phyloP scores from a whole-genome alignment of 1,140 invertebrate species.

The Nebria ingens region DNA sequence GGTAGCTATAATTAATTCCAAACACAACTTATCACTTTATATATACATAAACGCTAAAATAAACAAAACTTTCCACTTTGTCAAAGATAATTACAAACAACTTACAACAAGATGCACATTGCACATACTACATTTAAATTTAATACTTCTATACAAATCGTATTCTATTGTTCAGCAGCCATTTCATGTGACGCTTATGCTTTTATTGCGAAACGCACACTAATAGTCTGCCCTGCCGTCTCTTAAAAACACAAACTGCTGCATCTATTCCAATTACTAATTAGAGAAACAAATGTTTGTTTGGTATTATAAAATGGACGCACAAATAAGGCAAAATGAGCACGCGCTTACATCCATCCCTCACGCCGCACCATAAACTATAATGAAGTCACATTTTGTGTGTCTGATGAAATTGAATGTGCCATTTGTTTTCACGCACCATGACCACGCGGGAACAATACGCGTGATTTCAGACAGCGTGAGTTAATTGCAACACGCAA shows the following conservation, averaged over 20 bases:
- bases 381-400: slow-evolving; percentile 1
- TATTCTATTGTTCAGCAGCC: too few species aligned
- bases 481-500: neutral
- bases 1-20: too few species aligned
- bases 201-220: too few species aligned
- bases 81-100: too few species aligned
- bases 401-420: slow-evolving; percentile 4
- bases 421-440: neutral
- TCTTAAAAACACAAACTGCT: neutral
- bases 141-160: too few species aligned
- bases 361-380: neutral
- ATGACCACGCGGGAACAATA: neutral
- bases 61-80: too few species aligned
- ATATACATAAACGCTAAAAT: too few species aligned
- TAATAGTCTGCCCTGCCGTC: neutral
- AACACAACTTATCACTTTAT: too few species aligned
- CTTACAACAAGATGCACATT: too few species aligned
- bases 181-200: too few species aligned
- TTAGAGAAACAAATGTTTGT: neutral
- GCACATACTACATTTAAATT: too few species aligned
- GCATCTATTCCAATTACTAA: neutral
- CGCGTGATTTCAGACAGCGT: neutral
- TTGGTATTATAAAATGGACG: neutral
- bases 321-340: neutral
- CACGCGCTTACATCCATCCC: neutral